Conservation (phyloP, 2,113 vertebrate genomes). For the Lycaon pictus region DNA sequence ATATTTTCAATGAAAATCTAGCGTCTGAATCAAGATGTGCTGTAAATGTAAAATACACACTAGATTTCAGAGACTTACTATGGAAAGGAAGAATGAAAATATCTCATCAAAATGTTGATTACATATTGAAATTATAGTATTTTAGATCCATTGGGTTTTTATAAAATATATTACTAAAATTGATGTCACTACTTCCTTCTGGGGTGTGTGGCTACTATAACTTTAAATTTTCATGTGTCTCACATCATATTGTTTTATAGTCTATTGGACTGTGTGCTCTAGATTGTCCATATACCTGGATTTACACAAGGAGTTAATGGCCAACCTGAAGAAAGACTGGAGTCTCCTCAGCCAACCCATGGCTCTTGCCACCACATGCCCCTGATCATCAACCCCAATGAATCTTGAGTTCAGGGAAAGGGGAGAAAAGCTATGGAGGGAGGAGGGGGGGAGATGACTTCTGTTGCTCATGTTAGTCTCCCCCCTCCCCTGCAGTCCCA, state of each 20-base stretch:
- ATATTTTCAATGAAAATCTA: constrained; percentile 16
- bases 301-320: background rate
- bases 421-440: background rate
- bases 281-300: background rate
- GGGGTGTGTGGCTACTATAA: background rate
- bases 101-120: constrained; percentile 8
- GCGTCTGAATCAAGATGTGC: constrained; percentile 7
- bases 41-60: constrained; percentile 25
- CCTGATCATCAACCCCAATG: background rate
- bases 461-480: background rate
- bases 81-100: background rate
- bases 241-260: background rate
- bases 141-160: constrained; percentile 8
- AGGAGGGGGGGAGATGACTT: background rate
- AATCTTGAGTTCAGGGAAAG: background rate
- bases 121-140: constrained; percentile 2
- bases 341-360: background rate
- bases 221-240: background rate
- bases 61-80: background rate
- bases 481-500: background rate
- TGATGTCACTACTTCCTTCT: background rate
- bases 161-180: constrained; percentile 14
- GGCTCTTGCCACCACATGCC: background rate
- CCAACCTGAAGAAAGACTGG: background rate
- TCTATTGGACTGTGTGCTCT: background rate